Base-by-base conservation (phyloP, 2,797 vertebrate genomes). In the Dendrocincla tyrannina region DNA sequence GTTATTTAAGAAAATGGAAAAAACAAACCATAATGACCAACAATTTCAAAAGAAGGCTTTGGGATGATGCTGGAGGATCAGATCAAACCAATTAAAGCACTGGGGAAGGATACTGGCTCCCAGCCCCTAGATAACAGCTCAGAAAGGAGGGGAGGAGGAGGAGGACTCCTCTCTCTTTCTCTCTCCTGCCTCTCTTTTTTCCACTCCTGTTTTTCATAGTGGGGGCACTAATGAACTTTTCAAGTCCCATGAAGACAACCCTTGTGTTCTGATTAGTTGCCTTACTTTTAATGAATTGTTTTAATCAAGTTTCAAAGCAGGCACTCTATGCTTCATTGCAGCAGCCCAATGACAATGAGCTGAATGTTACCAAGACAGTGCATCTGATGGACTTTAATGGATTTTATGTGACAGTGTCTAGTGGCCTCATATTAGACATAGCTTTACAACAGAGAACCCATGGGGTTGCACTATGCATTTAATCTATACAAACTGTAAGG, bases 261-360 rank as follows among this genome's bases (percentile, higher is more conserved):
- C 92, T 96, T 93, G 81, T 72, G 88, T 91, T 96, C 92, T 91
- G 96, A 95, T 95, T 96, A 95, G 88, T 94, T 76, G 88, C 93
- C 93, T 96, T 96, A 97, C 96, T 97, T 96, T 96, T 96, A 92
- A 96, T 97, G 96, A 97, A 96, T 97, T 97, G 96, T 97, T 97
- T 97, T 97, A 97, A 97, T 97, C 97, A 96, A 97, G 97, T 96
- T 96, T 97, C 97, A 96, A 97, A 97, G 95, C 92, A 91, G 91
- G 95, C 89, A 83, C 94, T 97, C 94, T 96, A 96, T 97, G 97
- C 97, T 97, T 97, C 96, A 96, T 94, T 97, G 97, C 92, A 89
- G 91, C 94, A 84, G 95, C 86, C 96, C 97, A 95, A 91, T 97
- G 97, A 97, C 96, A 97, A 96, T 91, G 88, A 96, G 93, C 92